Conservation (phyloP, 2,888 invertebrate genomes). For the Ischnura elegans region DNA sequence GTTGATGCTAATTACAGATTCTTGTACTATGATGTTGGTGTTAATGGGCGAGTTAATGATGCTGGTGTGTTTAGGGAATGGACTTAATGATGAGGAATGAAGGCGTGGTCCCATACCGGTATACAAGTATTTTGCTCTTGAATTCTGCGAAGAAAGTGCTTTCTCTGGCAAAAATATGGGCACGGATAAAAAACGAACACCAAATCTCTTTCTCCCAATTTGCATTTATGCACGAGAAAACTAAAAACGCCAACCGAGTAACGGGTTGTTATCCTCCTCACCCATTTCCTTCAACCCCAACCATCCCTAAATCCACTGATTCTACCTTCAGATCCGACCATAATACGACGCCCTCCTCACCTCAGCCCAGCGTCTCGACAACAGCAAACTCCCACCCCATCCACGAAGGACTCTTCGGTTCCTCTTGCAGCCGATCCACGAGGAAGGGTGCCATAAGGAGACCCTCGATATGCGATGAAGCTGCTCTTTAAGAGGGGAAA, state of each 20-base stretch:
- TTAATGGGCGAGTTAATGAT: too few relatives aligned
- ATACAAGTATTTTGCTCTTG: too few relatives aligned
- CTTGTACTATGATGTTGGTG: too few relatives aligned
- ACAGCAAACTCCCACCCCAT: neutral
- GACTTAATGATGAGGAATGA: too few relatives aligned
- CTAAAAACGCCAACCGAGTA: neutral
- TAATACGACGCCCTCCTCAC: neutral
- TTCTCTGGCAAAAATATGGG: neutral
- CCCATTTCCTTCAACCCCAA: neutral
- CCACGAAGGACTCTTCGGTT: neutral
- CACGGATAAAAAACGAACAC: neutral
- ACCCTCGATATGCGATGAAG: neutral
- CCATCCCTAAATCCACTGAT: neutral
- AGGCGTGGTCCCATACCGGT: too few relatives aligned
- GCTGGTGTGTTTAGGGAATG: too few relatives aligned
- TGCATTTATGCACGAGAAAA: neutral
- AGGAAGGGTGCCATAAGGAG: neutral
- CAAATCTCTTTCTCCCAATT: neutral
- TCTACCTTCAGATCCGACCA: neutral
- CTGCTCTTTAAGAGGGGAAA: neutral
- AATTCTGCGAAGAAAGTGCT: neutral
- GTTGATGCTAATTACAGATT: too few relatives aligned
- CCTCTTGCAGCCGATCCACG: neutral
- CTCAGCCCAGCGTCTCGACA: neutral
- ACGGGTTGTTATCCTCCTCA: neutral